Evolutionary conservation across 2,888 invertebrate species (phyloP), one percentile per base, ranked within the genome.

Genomic region (Teleogryllus oceanicus): DNA sequence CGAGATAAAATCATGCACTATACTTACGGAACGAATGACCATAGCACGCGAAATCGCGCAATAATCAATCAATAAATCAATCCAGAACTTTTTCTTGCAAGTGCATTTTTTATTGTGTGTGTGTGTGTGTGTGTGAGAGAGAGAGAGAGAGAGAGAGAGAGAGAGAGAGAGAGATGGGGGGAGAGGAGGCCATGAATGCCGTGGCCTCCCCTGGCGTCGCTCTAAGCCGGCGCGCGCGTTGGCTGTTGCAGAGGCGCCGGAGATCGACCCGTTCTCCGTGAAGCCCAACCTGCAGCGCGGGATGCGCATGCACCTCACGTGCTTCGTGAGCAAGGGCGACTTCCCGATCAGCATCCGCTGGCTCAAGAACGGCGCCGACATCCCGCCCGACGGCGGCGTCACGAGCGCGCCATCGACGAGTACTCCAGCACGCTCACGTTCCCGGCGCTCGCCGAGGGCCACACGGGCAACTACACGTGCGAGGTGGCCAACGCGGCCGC

Each of bases 241-340:
- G 8, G 37, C 21, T 50, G n/a, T 81, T 79, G 11, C 81, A 82
- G 82, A 80, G 76, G 81, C 82, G 12, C 82, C 82, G 13, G 80
- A 81, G 75, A 81, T 82, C 49, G 81, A 80, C 75, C 81, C 80
- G 18, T 78, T 80, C 62, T 79, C 79, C 50, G 80, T 81, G 24
- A 82, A 81, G 79, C 84, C 84, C 49, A 84, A 83, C 80, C 83
- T 84, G 62, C 83, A 83, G 85, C 82, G 87, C 85, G 84, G 86
- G 84, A 83, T 87, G 87, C 79, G 88, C 84, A 84, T 85, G 85
- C 82, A 86, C 21, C 85, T 88, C 80, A 86, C 87, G 4, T 88
- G 88, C 84, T 87, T 87, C 16, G 87, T 88, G 80, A 87, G 86
- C 82, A 86, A 86, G 80, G 89, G 89, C 11, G 88, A 89, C 84